Evolutionary conservation across 2,113 vertebrate species (phyloP), one percentile per base, ranked within the genome.

Genomic region (Orthonyx spaldingii): DNA sequence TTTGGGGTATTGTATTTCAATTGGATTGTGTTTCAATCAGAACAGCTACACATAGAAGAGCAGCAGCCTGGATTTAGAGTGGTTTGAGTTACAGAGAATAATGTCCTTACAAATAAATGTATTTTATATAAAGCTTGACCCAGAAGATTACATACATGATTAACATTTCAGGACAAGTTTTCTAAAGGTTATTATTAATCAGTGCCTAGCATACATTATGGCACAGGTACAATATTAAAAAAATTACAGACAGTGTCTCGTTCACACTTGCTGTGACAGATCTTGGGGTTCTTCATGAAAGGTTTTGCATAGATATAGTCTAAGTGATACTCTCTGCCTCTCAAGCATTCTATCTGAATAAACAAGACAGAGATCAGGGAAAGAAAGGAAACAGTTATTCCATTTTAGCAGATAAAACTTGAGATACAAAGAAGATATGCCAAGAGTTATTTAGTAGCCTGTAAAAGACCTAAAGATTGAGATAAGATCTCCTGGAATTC

Each of bases 21-120:
- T 61, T n/a, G n/a, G n/a, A 19, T 0, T 42, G 13, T 77, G 52
- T 71, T 85, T 84, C 42, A 66, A 1, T 61, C 27, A 75, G 42
- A 59, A 3, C 16, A 46, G 60, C 12, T 65, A 8, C 0, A 0
- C 16, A 14, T 0, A 27, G 23, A 79, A 60, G 23, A 63, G 60
- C 42, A 46, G 57, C 33, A 90, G n/a, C 59, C 42, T 86, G 63
- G 7, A n/a, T 69, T 72, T 61, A 53, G 37, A 46, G 39, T 35
- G 22, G 35, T 55, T 42, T 84, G 18, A 39, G 10, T 75, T 71
- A 44, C 0, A 7, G 20, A 32, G 13, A 71, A 37, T 39, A 15
- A 13, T 13, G 19, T 82, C 44, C n/a, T 89, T 72, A 35, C 26
- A 71, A 55, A 23, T 27, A 50, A 10, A 8, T 37, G 32, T 37